Base-by-base conservation (phyloP, 1,140 invertebrate genomes). In the Cherax quadricarinatus region DNA sequence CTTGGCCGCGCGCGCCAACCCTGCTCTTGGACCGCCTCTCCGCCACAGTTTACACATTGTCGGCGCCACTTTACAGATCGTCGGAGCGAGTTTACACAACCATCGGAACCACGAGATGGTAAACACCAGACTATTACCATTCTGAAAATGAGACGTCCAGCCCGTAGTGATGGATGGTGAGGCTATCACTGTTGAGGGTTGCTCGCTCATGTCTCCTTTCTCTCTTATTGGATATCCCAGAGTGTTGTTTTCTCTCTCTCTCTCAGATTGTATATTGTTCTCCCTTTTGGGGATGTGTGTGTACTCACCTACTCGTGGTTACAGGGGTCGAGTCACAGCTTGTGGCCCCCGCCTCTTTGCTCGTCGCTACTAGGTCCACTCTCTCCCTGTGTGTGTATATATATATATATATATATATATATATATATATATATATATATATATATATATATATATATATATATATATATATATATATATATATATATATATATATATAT, bases 51-150 rank as follows among this genome's bases (percentile, higher is more conserved):
- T 75, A 30, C 70, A 75, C 70, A 75, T 75, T 21, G 70, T 75
- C 70, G 83, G 83, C 60, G 18, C 66, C 24, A 24, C 60, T 85
- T 85, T 85, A 49, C 83, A 70, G 83, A 85, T 85, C 24, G 83
- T 70, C 30, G n/a, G 62, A 30, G 18, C 83, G 60, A 18, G 83
- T 85, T 85, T 57, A 85, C 83, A 70, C 60, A 70, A 24, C 83
- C 57, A 85, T 85, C 83, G n/a, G 30, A 70, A 85, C 83, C 83
- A 85, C 83, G 24, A 53, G 60, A 48, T 49, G 60, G 66, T 53
- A 85, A 85, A 85, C 53, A 85, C 60, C 3, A 6, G 12, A 85
- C 83, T 85, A 75, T 75, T 75, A 75, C 70, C 70, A 75, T 24
- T 75, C n/a, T 75, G 70, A 75, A 75, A 75, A 24, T 24, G 51